Evolutionary conservation across 1,140 invertebrate species (phyloP).

Genomic region (Prorops nasuta): DNA sequence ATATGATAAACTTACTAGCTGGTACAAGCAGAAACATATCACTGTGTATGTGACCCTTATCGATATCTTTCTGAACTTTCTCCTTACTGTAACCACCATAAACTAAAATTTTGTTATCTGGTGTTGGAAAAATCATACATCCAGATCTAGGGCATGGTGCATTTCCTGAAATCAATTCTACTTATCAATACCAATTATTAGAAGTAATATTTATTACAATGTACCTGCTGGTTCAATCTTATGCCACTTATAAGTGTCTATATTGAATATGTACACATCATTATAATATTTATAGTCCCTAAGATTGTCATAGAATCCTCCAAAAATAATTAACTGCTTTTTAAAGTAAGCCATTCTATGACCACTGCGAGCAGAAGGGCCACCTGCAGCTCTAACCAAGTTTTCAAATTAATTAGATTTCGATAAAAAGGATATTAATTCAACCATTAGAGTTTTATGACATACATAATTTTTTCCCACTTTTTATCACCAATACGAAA

Average conservation of each 20-base stretch:
- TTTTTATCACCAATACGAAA: constrained; percentile 74
- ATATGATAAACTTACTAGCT: constrained; percentile 62
- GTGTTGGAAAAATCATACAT: constrained; percentile 59
- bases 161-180: constrained; percentile 41
- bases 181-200: constrained; percentile 3
- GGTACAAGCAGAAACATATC: constrained; percentile 78
- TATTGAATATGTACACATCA: constrained; percentile 81
- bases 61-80: constrained; percentile 75
- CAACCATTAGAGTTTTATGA: constrained; percentile 14
- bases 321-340: constrained; percentile 82
- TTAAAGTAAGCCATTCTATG: constrained; percentile 84
- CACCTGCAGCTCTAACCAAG: constrained; percentile 62
- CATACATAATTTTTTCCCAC: constrained; percentile 83
- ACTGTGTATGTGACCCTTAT: constrained; percentile 76
- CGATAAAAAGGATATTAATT: constrained; percentile 3
- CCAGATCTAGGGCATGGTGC: constrained; percentile 72
- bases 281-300: constrained; percentile 88
- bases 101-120: constrained; percentile 63
- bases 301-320: constrained; percentile 88
- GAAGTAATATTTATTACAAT: constrained; percentile 7
- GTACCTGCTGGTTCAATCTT: constrained; percentile 69
- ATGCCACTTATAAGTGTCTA: constrained; percentile 78
- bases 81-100: constrained; percentile 88
- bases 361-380: constrained; percentile 83
- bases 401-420: not conserved